Base-by-base conservation (phyloP, 2,888 invertebrate genomes). In the Macrophya annulata region DNA sequence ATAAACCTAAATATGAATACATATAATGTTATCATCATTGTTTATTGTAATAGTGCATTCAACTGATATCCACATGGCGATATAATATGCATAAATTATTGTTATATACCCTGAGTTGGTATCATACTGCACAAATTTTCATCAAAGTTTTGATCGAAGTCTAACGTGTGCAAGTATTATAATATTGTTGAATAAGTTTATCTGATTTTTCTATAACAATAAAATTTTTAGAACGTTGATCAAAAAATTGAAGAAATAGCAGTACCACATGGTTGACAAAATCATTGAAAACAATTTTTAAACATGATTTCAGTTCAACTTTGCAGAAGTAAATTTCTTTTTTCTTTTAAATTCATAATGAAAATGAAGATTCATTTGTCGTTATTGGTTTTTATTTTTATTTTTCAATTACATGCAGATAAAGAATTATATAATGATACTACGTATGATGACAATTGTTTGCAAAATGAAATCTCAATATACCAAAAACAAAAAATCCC, bases 131-230 rank as follows among this genome's bases (percentile, higher is more conserved):
- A 59, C 51, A 48, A 51, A 43, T 59, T 40, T 62, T 81, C 62
- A 81, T 81, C 81, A 81, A 81, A 81, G 59, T 81, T 81, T 81
- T 40, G 40, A 81, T 81, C 81, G 43, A 45, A 59, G 43, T 9
- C 21, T 21, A 21, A 21, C 3, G 21, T 76, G 21, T 76, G n/a
- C 15, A 25, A 25, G 48, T 45, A 79, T 37, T 40, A 8, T 21
- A 25, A 76, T 45, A 79, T 37, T 40, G 12, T 21, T 25, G 10
- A 48, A 77, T 17, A 25, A 1, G 31, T 37, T 81, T 40, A n/a
- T 81, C 3, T 25, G 59, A 43, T 81, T 81, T 25, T 62, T 62
- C n/a, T 25, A n/a, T 62, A 62, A 43, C n/a, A 15, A 15, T 43
- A n/a, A 25, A 10, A 81, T 43, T 43, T 81, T 21, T 25, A 40